phyloP scores from a whole-genome alignment of 2,113 vertebrate genomes.

The Microcebus tavaratra region DNA sequence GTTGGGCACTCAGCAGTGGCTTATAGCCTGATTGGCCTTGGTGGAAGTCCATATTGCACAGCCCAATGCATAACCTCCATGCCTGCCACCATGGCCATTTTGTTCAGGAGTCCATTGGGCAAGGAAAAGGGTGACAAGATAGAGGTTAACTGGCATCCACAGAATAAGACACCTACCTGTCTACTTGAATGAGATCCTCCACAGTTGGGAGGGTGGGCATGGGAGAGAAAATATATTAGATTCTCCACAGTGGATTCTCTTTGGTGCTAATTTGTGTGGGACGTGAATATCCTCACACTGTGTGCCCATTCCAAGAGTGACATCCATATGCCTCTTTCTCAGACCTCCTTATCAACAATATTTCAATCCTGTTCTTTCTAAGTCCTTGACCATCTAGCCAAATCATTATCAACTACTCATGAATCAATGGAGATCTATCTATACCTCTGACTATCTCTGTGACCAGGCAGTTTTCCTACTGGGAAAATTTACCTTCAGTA shows the following conservation, averaged over 20 bases:
- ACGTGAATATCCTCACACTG: background rate
- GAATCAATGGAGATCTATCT: background rate
- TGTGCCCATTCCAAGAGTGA: background rate
- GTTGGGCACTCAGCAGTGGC: background rate
- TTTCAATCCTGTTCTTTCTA: background rate
- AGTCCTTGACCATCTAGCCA: background rate
- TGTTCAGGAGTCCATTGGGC: background rate
- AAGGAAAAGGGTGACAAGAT: background rate
- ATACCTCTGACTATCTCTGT: background rate
- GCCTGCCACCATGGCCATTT: background rate
- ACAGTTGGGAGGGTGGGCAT: too few species aligned
- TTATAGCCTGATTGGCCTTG: background rate
- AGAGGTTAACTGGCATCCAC: background rate
- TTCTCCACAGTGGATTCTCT: background rate
- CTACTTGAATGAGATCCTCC: background rate
- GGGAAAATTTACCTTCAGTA: background rate
- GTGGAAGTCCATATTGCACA: background rate
- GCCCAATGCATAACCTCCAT: background rate
- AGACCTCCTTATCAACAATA: background rate
- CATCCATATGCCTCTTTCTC: background rate
- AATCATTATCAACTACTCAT: background rate
- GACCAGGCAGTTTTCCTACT: background rate
- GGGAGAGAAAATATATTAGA: too few species aligned
- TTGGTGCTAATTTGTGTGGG: background rate
- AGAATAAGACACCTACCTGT: background rate